These are phyloP conservation scores for Coecobrya sp. DNA, from an alignment of 2,888 invertebrate genomes.

Conservation along the genomic window DNA sequence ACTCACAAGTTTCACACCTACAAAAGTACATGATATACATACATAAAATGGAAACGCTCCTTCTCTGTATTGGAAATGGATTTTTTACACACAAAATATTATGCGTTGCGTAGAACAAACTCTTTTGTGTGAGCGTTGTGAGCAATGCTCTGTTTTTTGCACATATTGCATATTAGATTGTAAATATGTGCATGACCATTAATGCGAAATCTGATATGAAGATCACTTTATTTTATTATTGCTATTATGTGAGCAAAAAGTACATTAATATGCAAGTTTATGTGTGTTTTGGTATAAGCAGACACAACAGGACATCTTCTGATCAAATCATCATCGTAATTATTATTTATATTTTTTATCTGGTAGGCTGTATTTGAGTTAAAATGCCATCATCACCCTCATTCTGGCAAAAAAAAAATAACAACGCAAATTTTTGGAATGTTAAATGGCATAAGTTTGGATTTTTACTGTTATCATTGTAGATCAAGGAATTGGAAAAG, in stretches of 20 bases:
- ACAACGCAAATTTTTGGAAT: background rate
- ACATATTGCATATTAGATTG: background rate
- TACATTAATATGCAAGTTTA: background rate
- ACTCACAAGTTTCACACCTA: background rate
- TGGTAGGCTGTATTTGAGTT: conserved; percentile 2
- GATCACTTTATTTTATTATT: background rate
- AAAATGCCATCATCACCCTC: background rate
- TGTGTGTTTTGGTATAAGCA: background rate
- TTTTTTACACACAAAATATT: background rate
- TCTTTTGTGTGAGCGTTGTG: too few relatives aligned
- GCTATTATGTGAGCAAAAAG: conserved; percentile 4
- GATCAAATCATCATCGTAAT: conserved; percentile 33
- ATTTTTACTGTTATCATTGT: background rate
- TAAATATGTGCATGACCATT: conserved; percentile 46
- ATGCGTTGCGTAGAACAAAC: background rate
- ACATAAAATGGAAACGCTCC: background rate
- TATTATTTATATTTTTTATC: background rate
- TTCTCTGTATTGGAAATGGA: background rate
- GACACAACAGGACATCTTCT: background rate
- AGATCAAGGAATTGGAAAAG: conserved; percentile 39
- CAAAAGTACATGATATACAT: background rate
- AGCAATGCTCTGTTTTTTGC: too few relatives aligned
- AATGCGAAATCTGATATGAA: conserved; percentile 62
- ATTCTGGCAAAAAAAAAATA: background rate
- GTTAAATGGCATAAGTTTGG: background rate